phyloP scores from a whole-genome alignment of 2,113 vertebrate genomes.

The Silurus meridionalis region DNA sequence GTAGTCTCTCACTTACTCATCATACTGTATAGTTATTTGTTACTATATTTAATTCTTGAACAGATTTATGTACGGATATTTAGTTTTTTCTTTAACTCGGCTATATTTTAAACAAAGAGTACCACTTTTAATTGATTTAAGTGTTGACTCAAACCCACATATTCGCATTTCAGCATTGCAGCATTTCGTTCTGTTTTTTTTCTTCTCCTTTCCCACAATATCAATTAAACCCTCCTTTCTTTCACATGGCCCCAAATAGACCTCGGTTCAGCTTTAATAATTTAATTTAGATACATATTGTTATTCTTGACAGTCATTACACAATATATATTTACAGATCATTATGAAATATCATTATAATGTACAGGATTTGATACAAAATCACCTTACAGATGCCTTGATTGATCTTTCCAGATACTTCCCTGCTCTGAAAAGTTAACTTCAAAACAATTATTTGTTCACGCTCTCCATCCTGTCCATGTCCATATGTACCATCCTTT shows the following conservation, averaged over 20 bases:
- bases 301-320: conserved; percentile 96
- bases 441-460: not conserved
- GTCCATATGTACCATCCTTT: conserved; percentile 45
- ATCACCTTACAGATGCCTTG: conserved; percentile 90
- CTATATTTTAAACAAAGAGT: not conserved
- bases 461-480: not conserved
- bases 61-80: not conserved
- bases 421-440: conserved; percentile 64
- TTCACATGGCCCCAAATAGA: conserved; percentile 61
- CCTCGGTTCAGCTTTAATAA: conserved; percentile 89
- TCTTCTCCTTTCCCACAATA: not conserved
- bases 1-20: not conserved
- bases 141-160: not conserved
- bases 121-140: conserved; percentile 9
- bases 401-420: conserved; percentile 80
- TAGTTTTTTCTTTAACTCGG: not conserved
- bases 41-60: not conserved
- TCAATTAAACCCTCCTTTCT: not conserved
- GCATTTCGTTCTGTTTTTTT: not conserved
- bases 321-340: conserved; percentile 95
- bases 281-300: conserved; percentile 92
- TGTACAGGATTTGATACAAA: conserved; percentile 88
- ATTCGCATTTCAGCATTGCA: not conserved
- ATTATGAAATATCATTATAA: conserved; percentile 89
- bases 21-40: not conserved